phyloP scores from a whole-genome alignment of 2,797 vertebrate genomes.

The Lagocephalus sceleratus region DNA sequence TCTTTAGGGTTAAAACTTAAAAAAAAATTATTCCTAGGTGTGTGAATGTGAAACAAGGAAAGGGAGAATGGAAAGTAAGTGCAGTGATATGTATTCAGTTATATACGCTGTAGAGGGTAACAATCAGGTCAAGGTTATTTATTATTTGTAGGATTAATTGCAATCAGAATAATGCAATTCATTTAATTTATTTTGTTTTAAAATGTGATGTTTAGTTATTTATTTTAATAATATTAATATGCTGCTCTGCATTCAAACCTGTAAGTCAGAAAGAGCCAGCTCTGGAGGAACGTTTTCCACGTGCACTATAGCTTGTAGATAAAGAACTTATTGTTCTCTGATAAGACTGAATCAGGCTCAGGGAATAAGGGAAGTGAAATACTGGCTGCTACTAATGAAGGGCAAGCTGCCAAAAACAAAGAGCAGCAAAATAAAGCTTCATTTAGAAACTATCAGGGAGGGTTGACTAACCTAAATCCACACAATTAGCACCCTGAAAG shows the following conservation, averaged over 20 bases:
- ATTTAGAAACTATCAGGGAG: constrained; percentile 71
- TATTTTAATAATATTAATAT: constrained; percentile 50
- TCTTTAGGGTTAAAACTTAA: constrained; percentile 42
- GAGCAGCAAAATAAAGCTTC: constrained; percentile 62
- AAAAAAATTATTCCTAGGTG: too few species aligned
- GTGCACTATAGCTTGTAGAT: constrained; percentile 45
- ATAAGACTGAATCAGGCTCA: constrained; percentile 42
- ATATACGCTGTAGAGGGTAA: too few species aligned
- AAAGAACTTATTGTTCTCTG: constrained; percentile 60
- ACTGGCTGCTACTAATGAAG: constrained; percentile 59
- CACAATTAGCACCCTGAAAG: constrained; percentile 68
- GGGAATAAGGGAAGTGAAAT: constrained; percentile 38
- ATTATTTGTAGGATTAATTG: too few species aligned
- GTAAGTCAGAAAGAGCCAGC: constrained; percentile 59
- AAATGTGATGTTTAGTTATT: too few species aligned
- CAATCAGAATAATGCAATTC: too few species aligned
- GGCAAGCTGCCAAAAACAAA: constrained; percentile 66
- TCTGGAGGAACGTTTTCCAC: constrained; percentile 33
- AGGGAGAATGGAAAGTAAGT: too few species aligned
- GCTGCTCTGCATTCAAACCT: too few species aligned
- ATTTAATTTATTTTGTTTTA: too few species aligned
- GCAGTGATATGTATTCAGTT: too few species aligned
- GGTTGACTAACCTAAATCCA: constrained; percentile 71
- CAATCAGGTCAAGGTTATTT: too few species aligned
- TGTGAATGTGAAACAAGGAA: too few species aligned